Conservation (phyloP, 2,888 invertebrate genomes). For the Myathropa florea region DNA sequence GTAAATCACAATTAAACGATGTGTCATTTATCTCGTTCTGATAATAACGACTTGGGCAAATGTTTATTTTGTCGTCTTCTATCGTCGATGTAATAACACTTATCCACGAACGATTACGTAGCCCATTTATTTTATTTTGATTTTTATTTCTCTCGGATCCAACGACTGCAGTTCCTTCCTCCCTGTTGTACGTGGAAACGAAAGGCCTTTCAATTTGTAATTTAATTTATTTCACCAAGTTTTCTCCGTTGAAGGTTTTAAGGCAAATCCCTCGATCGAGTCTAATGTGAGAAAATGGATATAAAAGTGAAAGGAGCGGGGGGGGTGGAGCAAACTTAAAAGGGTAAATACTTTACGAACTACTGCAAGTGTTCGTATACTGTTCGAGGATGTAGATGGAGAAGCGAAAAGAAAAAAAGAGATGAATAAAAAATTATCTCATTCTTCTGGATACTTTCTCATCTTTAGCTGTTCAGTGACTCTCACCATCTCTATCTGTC, state of each 20-base stretch:
- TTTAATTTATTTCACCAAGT: slow-evolving; percentile 11
- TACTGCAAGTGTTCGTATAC: slow-evolving; percentile 17
- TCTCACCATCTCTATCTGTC: background rate
- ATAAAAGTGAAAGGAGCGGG: background rate
- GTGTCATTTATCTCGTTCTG: slow-evolving; percentile 36
- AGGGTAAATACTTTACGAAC: slow-evolving; percentile 34
- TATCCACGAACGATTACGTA: slow-evolving; percentile 33
- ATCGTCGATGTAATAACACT: slow-evolving; percentile 43
- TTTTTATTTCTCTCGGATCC: slow-evolving; percentile 14
- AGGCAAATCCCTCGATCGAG: background rate
- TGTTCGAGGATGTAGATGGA: background rate
- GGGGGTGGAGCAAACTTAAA: slow-evolving; percentile 2
- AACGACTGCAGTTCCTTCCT: background rate
- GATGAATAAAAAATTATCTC: background rate
- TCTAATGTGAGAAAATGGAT: background rate
- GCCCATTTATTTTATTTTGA: slow-evolving; percentile 32
- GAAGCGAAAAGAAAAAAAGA: background rate
- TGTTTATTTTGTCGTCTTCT: slow-evolving; percentile 26
- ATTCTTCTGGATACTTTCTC: background rate
- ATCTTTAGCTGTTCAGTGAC: background rate
- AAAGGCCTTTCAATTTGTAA: slow-evolving; percentile 2
- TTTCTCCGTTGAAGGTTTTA: slow-evolving; percentile 4
- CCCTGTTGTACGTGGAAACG: background rate
- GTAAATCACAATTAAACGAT: slow-evolving; percentile 44
- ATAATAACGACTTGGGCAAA: slow-evolving; percentile 25